Conservation (phyloP, 2,888 invertebrate species). For the Loripinus fragilis region DNA sequence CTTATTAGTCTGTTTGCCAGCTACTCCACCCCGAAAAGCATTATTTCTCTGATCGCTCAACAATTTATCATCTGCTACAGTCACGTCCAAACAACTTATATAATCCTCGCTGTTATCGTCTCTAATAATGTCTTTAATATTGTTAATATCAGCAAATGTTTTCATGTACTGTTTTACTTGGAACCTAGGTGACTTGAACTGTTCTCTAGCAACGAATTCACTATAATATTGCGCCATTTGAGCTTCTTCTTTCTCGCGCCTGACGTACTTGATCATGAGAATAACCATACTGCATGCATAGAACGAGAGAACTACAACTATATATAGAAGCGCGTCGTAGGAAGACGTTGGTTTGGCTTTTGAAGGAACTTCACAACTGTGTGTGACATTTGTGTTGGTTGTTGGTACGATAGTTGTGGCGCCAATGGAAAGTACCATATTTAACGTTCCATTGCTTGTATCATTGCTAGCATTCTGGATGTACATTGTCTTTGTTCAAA, state of each 20-base stretch:
- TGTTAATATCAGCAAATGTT: background rate
- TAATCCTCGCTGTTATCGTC: background rate
- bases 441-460: background rate
- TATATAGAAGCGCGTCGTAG: constrained; percentile 68
- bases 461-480: background rate
- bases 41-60: too few relatives aligned
- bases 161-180: constrained; percentile 50
- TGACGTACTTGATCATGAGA: constrained; percentile 71
- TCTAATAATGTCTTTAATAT: background rate
- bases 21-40: too few relatives aligned
- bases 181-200: constrained; percentile 59
- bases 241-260: constrained; percentile 67
- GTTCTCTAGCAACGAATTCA: constrained; percentile 66
- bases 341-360: constrained; percentile 28
- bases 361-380: background rate
- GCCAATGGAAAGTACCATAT: background rate
- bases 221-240: constrained; percentile 64
- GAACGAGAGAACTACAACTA: constrained; percentile 67
- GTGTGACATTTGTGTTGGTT: background rate
- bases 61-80: background rate
- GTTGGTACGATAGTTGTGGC: background rate
- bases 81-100: background rate
- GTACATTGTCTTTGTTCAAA: background rate
- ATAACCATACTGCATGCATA: constrained; percentile 71
- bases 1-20: too few relatives aligned